These are phyloP conservation scores for Euwallacea fornicatus DNA, from an alignment of 1,140 invertebrate genomes.

Conservation along the genomic window DNA sequence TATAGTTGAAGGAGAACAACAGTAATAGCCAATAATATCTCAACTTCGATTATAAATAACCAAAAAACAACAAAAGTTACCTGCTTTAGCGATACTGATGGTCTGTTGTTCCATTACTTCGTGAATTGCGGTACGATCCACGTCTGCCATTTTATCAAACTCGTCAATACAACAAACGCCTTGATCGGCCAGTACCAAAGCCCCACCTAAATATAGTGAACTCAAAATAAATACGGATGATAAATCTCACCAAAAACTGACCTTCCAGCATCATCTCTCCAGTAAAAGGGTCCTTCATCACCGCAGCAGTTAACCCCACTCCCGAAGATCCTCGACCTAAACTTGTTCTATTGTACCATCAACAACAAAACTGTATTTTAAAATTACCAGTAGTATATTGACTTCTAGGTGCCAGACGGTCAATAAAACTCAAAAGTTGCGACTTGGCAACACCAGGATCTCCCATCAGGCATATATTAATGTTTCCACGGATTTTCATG, in stretches of 20 bases:
- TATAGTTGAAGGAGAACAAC: background rate
- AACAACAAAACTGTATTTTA: slow-evolving; percentile 8
- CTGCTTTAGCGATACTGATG: slow-evolving; percentile 96
- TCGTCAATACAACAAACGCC: slow-evolving; percentile 99
- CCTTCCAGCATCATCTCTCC: slow-evolving; percentile 96
- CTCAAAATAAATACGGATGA: no score
- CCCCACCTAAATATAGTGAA: slow-evolving; percentile 64
- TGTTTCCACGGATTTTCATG: slow-evolving; percentile 87
- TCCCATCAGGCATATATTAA: slow-evolving; percentile 99
- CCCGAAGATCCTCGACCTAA: slow-evolving; percentile 92
- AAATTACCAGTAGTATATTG: slow-evolving; percentile 43
- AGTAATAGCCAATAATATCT: no score
- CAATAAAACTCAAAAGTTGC: slow-evolving; percentile 93
- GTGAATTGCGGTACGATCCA: slow-evolving; percentile 95
- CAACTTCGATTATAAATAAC: background rate
- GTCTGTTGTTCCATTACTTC: slow-evolving; percentile 99
- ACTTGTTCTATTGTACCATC: slow-evolving; percentile 16
- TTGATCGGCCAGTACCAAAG: slow-evolving; percentile 96
- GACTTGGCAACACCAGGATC: slow-evolving; percentile 99
- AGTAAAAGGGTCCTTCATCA: slow-evolving; percentile 96
- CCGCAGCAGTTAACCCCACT: slow-evolving; percentile 96
- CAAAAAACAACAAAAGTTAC: background rate
- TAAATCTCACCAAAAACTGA: background rate
- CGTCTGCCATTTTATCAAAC: slow-evolving; percentile 99
- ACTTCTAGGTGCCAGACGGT: slow-evolving; percentile 87